Base-by-base conservation (phyloP, 1,140 invertebrate species). In the Hesperophylax magnus region DNA sequence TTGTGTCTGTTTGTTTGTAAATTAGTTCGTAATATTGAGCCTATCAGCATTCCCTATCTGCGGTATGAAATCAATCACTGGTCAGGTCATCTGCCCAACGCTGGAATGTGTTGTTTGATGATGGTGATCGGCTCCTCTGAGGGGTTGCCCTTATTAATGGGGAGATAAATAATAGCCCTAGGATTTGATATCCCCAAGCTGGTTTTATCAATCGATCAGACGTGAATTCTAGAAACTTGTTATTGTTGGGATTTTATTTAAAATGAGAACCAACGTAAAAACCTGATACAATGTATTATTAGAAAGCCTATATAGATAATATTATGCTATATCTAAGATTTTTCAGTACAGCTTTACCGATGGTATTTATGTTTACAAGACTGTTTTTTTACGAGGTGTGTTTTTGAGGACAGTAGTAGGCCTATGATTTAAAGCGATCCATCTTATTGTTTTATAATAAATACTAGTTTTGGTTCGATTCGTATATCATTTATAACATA, bases 71-170 rank as follows among this genome's bases (percentile, higher is more conserved):
- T 58, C 52, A 56, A 75, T 58, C 71, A 22, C 22, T 20, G 27
- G 20, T 74, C 22, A 75, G 71, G 53, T 75, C 71, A 56, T 56
- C 24, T 31, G 22, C 54, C 71, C 53, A 14, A n/a, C 15, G 18
- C 31, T 17, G 20, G 61, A 18, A 54, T 20, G 76, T 67, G 65
- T 78, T 78, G 61, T 78, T 78, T 65, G 76, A 78, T 78, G 76
- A 78, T 78, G 31, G 76, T 67, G 54, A 65, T 78, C 76, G 61
- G 58, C 18, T 53, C 9, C 39, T 53, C 3, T 24, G 60, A 52
- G 76, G 61, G 58, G 58, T 54, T 11, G 39, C 39, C 65, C 65
- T 78, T 67, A 67, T 78, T 78, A 78, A 78, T 78, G 27, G 61
- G 76, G 39, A 47, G 22, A 63, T 9, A 56, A 56, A 75, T 56